A percentile compares a stretch with the other conserved stretches of the same genome.
phyloP scores from a whole-genome alignment of 64 coral and sea anemone species.

The Actinia equina region DNA sequence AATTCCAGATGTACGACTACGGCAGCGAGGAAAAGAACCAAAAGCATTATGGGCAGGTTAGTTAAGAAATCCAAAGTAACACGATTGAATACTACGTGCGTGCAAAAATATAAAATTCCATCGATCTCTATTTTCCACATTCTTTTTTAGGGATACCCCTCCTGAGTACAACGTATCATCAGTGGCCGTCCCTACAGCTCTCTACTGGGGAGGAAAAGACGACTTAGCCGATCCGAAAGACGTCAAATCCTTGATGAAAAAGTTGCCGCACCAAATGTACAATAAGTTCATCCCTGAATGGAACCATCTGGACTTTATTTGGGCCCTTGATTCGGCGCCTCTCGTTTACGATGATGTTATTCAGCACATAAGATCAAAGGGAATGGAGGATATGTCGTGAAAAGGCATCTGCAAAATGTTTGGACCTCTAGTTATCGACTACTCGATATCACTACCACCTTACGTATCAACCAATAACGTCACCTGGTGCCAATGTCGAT shows the following conservation, averaged over 20 bases:
- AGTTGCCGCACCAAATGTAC: constrained; percentile 44
- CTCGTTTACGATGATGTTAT: constrained; percentile 77
- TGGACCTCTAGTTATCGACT: background rate
- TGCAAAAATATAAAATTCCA: background rate
- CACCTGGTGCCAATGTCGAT: no score
- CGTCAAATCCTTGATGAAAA: constrained; percentile 45
- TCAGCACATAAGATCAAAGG: constrained; percentile 14
- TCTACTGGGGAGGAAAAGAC: constrained; percentile 87
- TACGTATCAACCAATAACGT: background rate
- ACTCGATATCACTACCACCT: background rate
- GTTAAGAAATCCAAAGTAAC: no score
- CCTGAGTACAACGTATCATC: constrained; percentile 79
- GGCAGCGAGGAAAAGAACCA: constrained; percentile 23
- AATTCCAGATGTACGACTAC: constrained; percentile 60
- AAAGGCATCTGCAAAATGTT: background rate
- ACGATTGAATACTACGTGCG: no score
- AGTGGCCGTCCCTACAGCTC: constrained; percentile 62
- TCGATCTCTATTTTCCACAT: background rate
- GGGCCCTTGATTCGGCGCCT: constrained; percentile 64
- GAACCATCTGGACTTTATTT: constrained; percentile 85
- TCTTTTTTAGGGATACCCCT: constrained; percentile 41
- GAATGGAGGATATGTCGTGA: background rate
- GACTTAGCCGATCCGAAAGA: constrained; percentile 74
- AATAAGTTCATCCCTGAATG: constrained; percentile 50
- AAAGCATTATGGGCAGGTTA: constrained; percentile 31